Evolutionary conservation across 2,797 vertebrate species (phyloP), one percentile per base, ranked within the genome.

Genomic region (Mallotus villosus): DNA sequence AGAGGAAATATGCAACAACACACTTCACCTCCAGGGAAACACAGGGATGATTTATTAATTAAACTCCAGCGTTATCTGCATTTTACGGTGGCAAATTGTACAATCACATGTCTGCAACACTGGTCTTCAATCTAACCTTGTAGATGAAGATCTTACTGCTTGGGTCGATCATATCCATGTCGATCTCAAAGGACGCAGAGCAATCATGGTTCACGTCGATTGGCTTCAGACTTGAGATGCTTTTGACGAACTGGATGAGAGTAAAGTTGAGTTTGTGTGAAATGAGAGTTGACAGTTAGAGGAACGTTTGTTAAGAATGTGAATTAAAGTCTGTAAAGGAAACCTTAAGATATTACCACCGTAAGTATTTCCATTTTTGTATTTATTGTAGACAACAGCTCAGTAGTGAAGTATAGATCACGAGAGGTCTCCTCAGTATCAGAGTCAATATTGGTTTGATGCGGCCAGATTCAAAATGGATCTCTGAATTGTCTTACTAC

Each of bases 81-180:
- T 32, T 63, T 63, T 34, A 8, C 29, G 8, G 24, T 27, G 25
- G 61, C 25, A 27, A 2, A 17, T 29, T 37, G 34, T 8, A 37
- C 7, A 3, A 12, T 46, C 11, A 46, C 41, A 14, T 8, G 21
- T 19, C 53, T 65, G 37, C 2, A 2, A 46, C 41, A 46, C 41
- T 14, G 17, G 22, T 14, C 24, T 51, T 27, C 5, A 51, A 53
- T 12, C 88, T 87, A 80, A 95, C 95, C 94, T 97, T 97, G 55
- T 94, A 95, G 32, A 96, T 73, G 67, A 87, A 95, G 82, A 97
- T 83, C 1, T 88, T 92, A 82, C 90, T 95, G 61, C 84, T 91
- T 0, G 67, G 73, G 0, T 93, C 89, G 81, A 94, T 90, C 77
- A 97, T 93, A 9, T 95, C 92, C 87, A 97, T 85, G 78, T 95